phyloP scores from a whole-genome alignment of 2,888 invertebrate species.

The Ceraclea dissimilis region DNA sequence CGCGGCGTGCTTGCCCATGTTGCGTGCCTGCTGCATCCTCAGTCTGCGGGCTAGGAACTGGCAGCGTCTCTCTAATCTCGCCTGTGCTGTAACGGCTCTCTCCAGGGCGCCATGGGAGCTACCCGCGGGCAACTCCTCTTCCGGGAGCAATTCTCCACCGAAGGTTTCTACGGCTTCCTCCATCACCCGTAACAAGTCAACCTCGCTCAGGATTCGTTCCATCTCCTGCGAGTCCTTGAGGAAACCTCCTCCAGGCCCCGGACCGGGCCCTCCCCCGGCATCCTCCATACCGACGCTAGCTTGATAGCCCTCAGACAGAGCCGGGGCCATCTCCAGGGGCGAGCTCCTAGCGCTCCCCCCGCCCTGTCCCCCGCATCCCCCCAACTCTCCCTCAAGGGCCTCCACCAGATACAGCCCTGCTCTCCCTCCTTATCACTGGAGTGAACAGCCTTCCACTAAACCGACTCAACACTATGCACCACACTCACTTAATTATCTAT shows the following conservation, averaged over 20 bases:
- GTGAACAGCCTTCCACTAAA: too few species aligned
- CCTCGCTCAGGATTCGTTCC: slow-evolving; percentile 58
- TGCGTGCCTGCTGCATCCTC: slow-evolving; percentile 66
- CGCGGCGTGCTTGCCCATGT: slow-evolving; percentile 69
- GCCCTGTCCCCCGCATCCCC: slow-evolving; percentile 13
- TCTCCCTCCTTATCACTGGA: too few species aligned
- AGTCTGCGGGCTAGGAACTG: slow-evolving; percentile 67
- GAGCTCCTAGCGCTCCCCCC: slow-evolving; percentile 14
- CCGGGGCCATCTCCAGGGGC: slow-evolving; percentile 65
- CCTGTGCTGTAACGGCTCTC: slow-evolving; percentile 45
- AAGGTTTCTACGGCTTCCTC: slow-evolving; percentile 60
- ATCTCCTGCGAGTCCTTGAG: slow-evolving; percentile 55
- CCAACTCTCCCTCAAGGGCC: background rate
- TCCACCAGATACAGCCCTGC: background rate
- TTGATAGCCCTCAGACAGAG: slow-evolving; percentile 67
- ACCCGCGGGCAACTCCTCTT: slow-evolving; percentile 47
- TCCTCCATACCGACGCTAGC: slow-evolving; percentile 38
- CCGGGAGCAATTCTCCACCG: slow-evolving; percentile 31
- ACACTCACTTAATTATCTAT: too few species aligned
- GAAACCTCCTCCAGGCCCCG: slow-evolving; percentile 46
- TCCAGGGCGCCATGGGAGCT: slow-evolving; percentile 40
- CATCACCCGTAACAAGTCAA: slow-evolving; percentile 66
- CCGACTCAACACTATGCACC: background rate
- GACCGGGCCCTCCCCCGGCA: slow-evolving; percentile 38
- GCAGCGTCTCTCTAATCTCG: slow-evolving; percentile 58